These are phyloP conservation scores for Rallus limicola DNA, from an alignment of 2,113 vertebrate species.

Conservation along the genomic window DNA sequence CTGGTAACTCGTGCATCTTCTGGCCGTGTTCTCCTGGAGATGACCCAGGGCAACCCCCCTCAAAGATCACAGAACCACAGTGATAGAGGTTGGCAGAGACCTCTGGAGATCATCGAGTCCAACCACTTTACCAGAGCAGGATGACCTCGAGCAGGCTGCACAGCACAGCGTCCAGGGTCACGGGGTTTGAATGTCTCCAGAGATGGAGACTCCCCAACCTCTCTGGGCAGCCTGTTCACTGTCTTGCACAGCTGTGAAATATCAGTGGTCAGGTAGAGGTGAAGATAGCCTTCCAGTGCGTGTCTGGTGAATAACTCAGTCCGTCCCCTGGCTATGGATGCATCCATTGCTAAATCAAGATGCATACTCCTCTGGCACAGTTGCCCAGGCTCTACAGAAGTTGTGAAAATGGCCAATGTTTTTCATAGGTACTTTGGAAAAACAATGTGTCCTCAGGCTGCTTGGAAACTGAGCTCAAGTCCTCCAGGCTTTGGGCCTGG, in stretches of 20 bases:
- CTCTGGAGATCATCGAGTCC: too few species aligned
- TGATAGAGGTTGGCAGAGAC: too few species aligned
- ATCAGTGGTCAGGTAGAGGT: background rate
- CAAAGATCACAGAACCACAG: background rate
- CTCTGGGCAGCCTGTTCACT: background rate
- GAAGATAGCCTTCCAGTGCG: background rate
- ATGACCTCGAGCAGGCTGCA: too few species aligned
- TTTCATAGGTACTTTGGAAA: background rate
- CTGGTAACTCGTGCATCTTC: background rate
- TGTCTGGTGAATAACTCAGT: background rate
- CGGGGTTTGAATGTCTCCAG: too few species aligned
- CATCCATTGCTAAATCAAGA: background rate
- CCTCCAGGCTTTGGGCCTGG: background rate
- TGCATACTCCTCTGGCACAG: background rate
- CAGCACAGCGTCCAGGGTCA: too few species aligned
- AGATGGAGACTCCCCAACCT: too few species aligned
- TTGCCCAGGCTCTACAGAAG: fast-evolving
- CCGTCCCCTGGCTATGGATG: background rate
- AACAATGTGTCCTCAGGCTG: fast-evolving
- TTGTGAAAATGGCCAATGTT: background rate
- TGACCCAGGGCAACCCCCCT: fast-evolving
- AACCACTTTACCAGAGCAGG: too few species aligned
- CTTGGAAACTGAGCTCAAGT: background rate
- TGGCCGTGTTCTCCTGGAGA: too few species aligned
- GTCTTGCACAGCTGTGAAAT: background rate